Base-by-base conservation (phyloP, 2,113 vertebrate species). In the Nansenia antarctica region DNA sequence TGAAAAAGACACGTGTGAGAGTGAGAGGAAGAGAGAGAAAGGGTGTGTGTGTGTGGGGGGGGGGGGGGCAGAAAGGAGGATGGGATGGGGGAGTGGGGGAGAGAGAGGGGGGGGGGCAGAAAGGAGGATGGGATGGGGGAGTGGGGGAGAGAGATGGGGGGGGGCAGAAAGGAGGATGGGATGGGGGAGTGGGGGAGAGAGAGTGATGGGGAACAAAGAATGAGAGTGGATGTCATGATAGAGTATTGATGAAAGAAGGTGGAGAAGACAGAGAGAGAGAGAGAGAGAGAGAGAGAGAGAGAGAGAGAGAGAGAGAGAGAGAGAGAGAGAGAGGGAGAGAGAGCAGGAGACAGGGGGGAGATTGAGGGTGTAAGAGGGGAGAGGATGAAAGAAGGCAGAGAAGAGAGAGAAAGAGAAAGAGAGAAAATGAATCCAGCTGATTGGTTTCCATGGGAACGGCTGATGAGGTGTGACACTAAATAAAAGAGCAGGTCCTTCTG, bases 391-490 rank as follows among this genome's bases (percentile, higher is more conserved):
- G 76, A 65, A 84, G 66, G 67, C 70, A 45, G 53, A 58, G 35
- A 31, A 72, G 71, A 58, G 69, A 8, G 73, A 82, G 76, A 75
- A 67, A 49, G 71, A 52, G 61, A 63, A 29, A 34, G 62, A 79
- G 5, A 34, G 63, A 62, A 71, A 72, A 65, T 62, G 76, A 87
- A 85, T 77, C 80, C 55, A 79, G 66, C 73, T 87, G 85, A 88
- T 84, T 82, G 83, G 90, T 91, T 81, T 86, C 91, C 85, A 89
- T 89, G 85, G 90, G 59, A 89, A 91, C 86, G 49, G 79, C 79
- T 88, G 86, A 79, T 76, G 83, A 89, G 81, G 74, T 80, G 73
- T 75, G 69, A 37, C 74, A 73, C 71, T 70, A 69, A 73, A 82
- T 75, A 71, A 82, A 83, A 78, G 52, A 78, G 72, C 78, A 55